Percentiles rank a stretch among this genome's conserved stretches.
phyloP scores from a whole-genome alignment of 2,113 vertebrate species.

The Desmodus rotundus region DNA sequence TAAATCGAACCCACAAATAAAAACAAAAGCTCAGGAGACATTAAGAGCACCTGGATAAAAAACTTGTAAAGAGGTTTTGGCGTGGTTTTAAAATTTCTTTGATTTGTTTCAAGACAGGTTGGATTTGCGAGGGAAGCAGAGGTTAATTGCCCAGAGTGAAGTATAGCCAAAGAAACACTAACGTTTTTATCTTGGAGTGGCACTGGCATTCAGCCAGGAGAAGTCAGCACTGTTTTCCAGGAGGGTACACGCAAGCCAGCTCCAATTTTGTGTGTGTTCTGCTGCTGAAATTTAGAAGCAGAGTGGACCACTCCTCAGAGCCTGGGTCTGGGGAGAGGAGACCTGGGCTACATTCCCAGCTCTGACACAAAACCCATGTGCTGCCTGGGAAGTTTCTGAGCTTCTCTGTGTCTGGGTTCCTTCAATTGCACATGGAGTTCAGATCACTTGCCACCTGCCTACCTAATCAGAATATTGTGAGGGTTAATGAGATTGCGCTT shows the following conservation, averaged over 20 bases:
- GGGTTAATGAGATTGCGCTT: slow-evolving; percentile 72
- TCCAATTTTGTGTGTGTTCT: background rate
- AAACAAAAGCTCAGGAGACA: background rate
- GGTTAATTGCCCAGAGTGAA: background rate
- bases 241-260: background rate
- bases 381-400: slow-evolving; percentile 44
- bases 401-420: slow-evolving; percentile 9
- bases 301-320: background rate
- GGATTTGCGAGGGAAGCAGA: background rate
- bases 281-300: background rate
- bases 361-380: background rate
- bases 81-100: background rate
- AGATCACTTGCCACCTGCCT: slow-evolving; percentile 74
- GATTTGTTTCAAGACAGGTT: background rate
- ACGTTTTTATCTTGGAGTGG: background rate
- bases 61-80: background rate
- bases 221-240: background rate
- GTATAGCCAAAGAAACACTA: background rate
- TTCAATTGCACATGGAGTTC: slow-evolving; percentile 56
- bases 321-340: background rate
- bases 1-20: background rate
- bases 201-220: background rate
- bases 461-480: slow-evolving; percentile 75
- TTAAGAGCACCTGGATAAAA: background rate
- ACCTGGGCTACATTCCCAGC: background rate